Evolutionary conservation across 2,113 vertebrate species (phyloP).

Genomic region (Nettapus auritus): DNA sequence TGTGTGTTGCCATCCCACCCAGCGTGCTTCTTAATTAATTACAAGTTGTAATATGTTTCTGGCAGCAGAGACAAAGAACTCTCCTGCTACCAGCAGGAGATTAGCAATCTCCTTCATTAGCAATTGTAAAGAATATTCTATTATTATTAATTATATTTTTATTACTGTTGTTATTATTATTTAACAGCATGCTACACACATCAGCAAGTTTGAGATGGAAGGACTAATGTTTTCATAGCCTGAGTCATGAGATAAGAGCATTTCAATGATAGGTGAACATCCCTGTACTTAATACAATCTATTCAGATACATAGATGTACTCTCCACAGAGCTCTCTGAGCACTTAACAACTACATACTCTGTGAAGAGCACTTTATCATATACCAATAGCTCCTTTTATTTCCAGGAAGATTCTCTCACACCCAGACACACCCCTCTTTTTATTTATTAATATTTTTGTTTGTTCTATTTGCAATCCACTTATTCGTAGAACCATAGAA

Average conservation of each 20-base stretch:
- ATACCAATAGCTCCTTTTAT: not conserved
- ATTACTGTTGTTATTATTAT: not conserved
- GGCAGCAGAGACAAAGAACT: slow-evolving; percentile 24
- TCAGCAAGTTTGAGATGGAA: not conserved
- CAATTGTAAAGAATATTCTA: not conserved
- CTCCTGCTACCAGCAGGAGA: not conserved
- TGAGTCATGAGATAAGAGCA: not conserved
- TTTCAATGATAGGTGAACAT: not conserved
- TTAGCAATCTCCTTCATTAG: slow-evolving; percentile 18
- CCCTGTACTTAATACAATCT: not conserved
- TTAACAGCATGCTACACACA: not conserved
- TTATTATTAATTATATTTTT: slow-evolving; percentile 15
- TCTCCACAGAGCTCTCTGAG: not conserved
- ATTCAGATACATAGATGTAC: not conserved
- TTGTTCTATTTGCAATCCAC: not conserved
- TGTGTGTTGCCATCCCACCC: slow-evolving; percentile 5
- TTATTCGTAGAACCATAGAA: not conserved
- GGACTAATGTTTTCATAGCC: not conserved
- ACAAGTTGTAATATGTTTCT: slow-evolving; percentile 34
- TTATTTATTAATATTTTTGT: not conserved
- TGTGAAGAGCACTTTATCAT: not conserved
- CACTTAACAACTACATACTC: not conserved
- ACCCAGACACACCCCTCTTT: accelerated
- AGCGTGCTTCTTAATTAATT: slow-evolving; percentile 47
- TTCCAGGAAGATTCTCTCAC: not conserved